Evolutionary conservation across 2,113 vertebrate genomes (phyloP).

Genomic region (Passer montanus): DNA sequence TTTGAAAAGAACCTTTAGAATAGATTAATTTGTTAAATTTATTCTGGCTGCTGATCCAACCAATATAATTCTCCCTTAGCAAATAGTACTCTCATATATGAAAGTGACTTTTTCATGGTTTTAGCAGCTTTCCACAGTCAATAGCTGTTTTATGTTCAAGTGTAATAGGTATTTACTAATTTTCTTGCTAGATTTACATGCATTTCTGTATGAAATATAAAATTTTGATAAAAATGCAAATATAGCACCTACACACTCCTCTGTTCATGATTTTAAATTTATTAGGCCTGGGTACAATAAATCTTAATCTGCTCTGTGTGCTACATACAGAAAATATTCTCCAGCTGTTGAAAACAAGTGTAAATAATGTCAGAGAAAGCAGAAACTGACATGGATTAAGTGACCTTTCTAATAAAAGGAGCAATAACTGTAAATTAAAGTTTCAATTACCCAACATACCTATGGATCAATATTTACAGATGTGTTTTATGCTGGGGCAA

Average conservation of each 20-base stretch:
- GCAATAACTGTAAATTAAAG: slow-evolving; percentile 35
- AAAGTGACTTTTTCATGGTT: background rate
- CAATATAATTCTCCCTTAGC: background rate
- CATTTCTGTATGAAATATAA: background rate
- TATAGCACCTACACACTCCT: background rate
- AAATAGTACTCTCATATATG: background rate
- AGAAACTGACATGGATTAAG: slow-evolving; percentile 19
- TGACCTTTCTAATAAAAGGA: slow-evolving; percentile 27
- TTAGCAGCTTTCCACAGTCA: background rate
- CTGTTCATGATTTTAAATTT: background rate
- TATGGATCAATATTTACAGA: slow-evolving; percentile 29
- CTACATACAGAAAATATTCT: background rate
- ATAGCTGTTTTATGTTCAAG: background rate
- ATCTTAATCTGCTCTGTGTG: background rate
- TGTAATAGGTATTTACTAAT: background rate
- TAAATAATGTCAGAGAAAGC: slow-evolving; percentile 14
- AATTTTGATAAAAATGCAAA: background rate
- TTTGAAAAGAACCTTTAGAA: background rate
- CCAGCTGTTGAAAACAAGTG: background rate
- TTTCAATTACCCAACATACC: slow-evolving; percentile 10
- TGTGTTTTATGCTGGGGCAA: background rate
- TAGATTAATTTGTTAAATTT: background rate
- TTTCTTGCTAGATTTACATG: background rate
- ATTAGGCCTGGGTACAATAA: background rate
- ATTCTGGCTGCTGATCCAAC: background rate